These are phyloP conservation scores for Cistogaster globosa DNA, from an alignment of 2,888 invertebrate species.

Conservation along the genomic window DNA sequence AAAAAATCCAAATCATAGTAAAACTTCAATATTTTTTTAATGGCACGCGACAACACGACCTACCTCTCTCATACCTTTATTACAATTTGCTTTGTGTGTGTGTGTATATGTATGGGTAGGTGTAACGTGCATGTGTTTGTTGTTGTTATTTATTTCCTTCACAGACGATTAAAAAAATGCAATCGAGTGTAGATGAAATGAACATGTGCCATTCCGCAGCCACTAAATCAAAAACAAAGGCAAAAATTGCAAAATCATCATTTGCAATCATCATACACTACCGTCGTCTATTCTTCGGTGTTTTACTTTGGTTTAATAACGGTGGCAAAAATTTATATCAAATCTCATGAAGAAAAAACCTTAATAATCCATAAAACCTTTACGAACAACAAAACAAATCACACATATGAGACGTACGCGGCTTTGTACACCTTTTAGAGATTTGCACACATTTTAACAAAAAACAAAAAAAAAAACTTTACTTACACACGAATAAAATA, in stretches of 20 bases:
- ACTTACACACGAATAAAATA: constrained; percentile 15
- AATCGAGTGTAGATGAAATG: constrained; percentile 69
- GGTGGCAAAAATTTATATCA: constrained; percentile 57
- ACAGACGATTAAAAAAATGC: constrained; percentile 60
- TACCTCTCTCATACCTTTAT: constrained; percentile 67
- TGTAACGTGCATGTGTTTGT: not conserved
- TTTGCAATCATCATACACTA: constrained; percentile 41
- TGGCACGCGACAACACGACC: constrained; percentile 71
- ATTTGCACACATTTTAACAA: too few relatives aligned
- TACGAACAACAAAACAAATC: constrained; percentile 65
- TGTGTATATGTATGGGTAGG: not conserved
- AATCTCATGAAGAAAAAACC: constrained; percentile 71
- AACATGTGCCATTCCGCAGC: constrained; percentile 64
- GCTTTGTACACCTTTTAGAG: constrained; percentile 72
- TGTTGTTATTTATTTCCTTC: constrained; percentile 33
- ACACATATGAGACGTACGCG: constrained; percentile 69
- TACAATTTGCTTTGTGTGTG: not conserved
- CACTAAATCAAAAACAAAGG: constrained; percentile 53
- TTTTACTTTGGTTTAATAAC: constrained; percentile 28
- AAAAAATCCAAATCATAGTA: not conserved
- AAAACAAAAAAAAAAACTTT: too few relatives aligned
- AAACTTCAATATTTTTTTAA: constrained; percentile 50
- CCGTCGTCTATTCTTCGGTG: constrained; percentile 13
- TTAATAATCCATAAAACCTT: constrained; percentile 72
- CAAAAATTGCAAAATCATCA: constrained; percentile 60